Evolutionary conservation across 2,888 invertebrate species (phyloP).

Genomic region (Agrenia bidenticulata): DNA sequence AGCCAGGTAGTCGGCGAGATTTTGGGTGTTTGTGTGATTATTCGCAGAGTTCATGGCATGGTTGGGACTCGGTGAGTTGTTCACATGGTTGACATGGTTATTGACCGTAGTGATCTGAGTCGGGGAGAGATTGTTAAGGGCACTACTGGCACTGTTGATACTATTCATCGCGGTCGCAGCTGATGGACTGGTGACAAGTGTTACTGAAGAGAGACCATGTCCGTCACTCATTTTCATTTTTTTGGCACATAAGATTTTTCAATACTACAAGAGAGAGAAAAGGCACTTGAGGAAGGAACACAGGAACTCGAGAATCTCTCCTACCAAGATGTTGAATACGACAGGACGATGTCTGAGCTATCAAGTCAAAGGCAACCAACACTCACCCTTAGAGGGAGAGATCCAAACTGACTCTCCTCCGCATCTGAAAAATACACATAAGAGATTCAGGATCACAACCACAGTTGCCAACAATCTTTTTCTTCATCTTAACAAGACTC

Average conservation of each 20-base stretch:
- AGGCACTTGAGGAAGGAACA: slow-evolving; percentile 32
- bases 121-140: slow-evolving; percentile 14
- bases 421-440: slow-evolving; percentile 46
- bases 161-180: slow-evolving; percentile 46
- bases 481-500: no score
- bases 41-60: slow-evolving; percentile 37
- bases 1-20: slow-evolving; percentile 99
- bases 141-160: slow-evolving; percentile 50
- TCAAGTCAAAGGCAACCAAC: slow-evolving; percentile 13
- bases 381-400: slow-evolving; percentile 53
- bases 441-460: background rate
- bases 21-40: slow-evolving; percentile 66
- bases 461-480: no score
- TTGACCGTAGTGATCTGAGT: slow-evolving; percentile 40
- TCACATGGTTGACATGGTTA: slow-evolving; percentile 20
- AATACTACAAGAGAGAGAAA: background rate
- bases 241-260: slow-evolving; percentile 49
- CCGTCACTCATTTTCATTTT: slow-evolving; percentile 53
- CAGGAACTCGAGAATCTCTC: slow-evolving; percentile 2
- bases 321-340: no score
- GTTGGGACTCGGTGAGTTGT: slow-evolving; percentile 14
- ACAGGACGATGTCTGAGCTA: no score
- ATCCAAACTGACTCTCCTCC: slow-evolving; percentile 49
- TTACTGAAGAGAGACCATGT: slow-evolving; percentile 48
- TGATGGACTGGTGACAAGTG: slow-evolving; percentile 50